Base-by-base conservation (phyloP, 1,140 invertebrate species). In the Drosophila neocordata region DNA sequence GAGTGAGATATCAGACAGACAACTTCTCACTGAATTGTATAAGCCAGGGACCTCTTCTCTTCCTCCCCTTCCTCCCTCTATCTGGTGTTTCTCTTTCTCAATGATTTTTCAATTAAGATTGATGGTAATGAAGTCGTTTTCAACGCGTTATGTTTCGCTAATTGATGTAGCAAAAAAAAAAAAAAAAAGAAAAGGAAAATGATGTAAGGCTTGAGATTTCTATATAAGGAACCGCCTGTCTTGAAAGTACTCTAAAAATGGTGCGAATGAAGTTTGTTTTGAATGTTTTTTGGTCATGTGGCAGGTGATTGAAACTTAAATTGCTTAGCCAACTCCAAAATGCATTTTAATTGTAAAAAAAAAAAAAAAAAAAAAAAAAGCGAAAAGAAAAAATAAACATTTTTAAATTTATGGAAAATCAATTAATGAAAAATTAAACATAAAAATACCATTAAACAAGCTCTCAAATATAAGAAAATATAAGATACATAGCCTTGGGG, bases 71-170 rank as follows among this genome's bases (percentile, higher is more conserved):
- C 27, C 5, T 31, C 27, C 6, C 27, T 31, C 27, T 31, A 31
- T 24, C 24, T 2, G 2, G 24, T 24, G 22, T 24, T 6, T 31
- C 27, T 31, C 3, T 31, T 31, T 52, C 61, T 51, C 74, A 71
- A 87, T 79, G 78, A 82, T 87, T 87, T 83, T 83, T 88, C 78
- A 88, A 88, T 88, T 88, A 88, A 79, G 83, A 88, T 79, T 87
- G 82, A 82, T 82, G 82, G 59, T 87, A 87, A 87, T 87, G 82
- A 87, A 87, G 82, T 57, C 69, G 69, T 76, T 79, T 70, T 51
- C 69, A 69, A 65, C 62, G 78, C 73, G 37, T 37, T 13, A 12
- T 27, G 20, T 56, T 13, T 52, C 35, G 65, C 75, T 87, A 88
- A 83, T 88, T 88, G 83, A 75, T 68, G n/a, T 66, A 57, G 18